These are phyloP conservation scores for Stegastes partitus DNA, from an alignment of 2,113 vertebrate genomes.

Conservation along the genomic window DNA sequence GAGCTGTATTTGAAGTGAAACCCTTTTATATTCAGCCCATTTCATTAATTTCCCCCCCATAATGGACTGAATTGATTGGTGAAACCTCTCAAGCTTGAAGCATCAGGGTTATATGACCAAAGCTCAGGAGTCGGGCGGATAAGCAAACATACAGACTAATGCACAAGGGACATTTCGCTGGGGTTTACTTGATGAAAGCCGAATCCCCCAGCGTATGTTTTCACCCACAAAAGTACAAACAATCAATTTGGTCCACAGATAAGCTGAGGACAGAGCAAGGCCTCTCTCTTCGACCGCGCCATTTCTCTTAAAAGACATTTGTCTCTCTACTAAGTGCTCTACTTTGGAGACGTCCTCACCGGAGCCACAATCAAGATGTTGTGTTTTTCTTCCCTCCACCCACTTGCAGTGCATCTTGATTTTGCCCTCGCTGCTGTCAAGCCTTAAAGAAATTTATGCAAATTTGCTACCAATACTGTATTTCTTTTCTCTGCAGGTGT, in stretches of 20 bases:
- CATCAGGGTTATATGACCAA: slow-evolving; percentile 68
- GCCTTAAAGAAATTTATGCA: slow-evolving; percentile 71
- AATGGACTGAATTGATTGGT: slow-evolving; percentile 80
- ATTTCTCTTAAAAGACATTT: slow-evolving; percentile 64
- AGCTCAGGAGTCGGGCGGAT: slow-evolving; percentile 63
- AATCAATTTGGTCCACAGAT: slow-evolving; percentile 77
- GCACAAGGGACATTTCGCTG: slow-evolving; percentile 56
- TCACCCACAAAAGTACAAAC: slow-evolving; percentile 75
- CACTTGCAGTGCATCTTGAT: slow-evolving; percentile 63
- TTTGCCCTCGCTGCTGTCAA: slow-evolving; percentile 58
- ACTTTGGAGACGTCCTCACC: slow-evolving; percentile 48
- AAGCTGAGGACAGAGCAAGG: slow-evolving; percentile 69
- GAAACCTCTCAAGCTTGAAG: slow-evolving; percentile 71
- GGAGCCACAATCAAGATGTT: slow-evolving; percentile 58
- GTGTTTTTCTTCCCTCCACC: slow-evolving; percentile 52
- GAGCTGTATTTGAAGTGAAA: slow-evolving; percentile 59
- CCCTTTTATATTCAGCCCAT: slow-evolving; percentile 65
- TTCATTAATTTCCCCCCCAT: slow-evolving; percentile 72
- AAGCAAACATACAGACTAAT: slow-evolving; percentile 75
- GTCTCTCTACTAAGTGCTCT: slow-evolving; percentile 62
- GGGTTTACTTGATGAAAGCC: slow-evolving; percentile 76
- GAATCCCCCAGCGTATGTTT: slow-evolving; percentile 64
- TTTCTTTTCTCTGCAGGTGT: slow-evolving; percentile 78
- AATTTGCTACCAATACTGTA: slow-evolving; percentile 61
- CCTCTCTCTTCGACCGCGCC: slow-evolving; percentile 47